Evolutionary conservation across 2,797 vertebrate genomes (phyloP).

Genomic region (Chiloscyllium punctatum): DNA sequence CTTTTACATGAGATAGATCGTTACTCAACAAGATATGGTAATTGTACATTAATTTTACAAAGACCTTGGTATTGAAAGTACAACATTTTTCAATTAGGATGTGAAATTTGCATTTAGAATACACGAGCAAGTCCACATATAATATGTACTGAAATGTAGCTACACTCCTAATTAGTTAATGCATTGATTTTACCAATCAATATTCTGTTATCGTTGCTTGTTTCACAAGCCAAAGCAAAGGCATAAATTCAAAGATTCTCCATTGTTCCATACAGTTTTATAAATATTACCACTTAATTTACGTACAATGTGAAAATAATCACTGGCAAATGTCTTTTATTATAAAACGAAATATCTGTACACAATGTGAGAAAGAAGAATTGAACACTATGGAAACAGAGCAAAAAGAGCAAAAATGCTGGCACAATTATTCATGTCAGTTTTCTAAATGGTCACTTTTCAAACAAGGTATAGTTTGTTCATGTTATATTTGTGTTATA

Average conservation of each 20-base stretch:
- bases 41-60: neutral
- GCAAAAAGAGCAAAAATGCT: neutral
- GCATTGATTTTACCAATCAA: slow-evolving; percentile 4
- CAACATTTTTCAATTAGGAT: neutral
- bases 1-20: too few species aligned
- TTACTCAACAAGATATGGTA: too few species aligned
- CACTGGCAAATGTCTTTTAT: neutral
- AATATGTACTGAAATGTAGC: neutral
- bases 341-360: neutral
- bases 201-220: neutral
- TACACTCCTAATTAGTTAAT: neutral
- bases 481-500: neutral
- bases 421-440: slow-evolving; percentile 33
- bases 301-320: neutral
- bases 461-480: neutral
- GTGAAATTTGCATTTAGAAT: neutral
- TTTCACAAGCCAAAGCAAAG: neutral
- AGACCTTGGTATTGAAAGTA: neutral
- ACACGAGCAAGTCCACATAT: neutral
- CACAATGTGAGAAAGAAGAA: neutral
- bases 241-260: slow-evolving; percentile 40
- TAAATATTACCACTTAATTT: slow-evolving; percentile 35
- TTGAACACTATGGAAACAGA: neutral
- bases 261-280: slow-evolving; percentile 35
- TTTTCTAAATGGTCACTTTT: slow-evolving; percentile 42